Evolutionary conservation across 2,113 vertebrate genomes (phyloP).

Genomic region (Geothlypis trichas): DNA sequence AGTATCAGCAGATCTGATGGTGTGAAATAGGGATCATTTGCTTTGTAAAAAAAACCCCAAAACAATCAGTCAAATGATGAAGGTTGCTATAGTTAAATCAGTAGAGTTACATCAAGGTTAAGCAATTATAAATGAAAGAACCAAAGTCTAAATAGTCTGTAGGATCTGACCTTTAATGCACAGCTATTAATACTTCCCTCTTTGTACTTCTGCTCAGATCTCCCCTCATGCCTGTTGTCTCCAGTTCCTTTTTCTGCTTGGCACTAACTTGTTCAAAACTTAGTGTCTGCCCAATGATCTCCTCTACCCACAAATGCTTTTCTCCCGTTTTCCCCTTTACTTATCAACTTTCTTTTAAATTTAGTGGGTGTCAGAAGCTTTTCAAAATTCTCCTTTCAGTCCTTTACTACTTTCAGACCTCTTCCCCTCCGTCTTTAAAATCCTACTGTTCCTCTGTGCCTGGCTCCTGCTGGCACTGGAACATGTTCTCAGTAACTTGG

Average conservation of each 20-base stretch:
- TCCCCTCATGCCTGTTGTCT: background rate
- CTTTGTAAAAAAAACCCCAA: background rate
- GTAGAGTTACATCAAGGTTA: background rate
- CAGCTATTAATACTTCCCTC: background rate
- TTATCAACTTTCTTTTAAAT: background rate
- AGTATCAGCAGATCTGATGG: background rate
- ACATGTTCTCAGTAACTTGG: background rate
- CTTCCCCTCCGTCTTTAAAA: background rate
- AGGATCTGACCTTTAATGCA: background rate
- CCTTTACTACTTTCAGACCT: background rate
- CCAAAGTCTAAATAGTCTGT: background rate
- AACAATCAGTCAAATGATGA: background rate
- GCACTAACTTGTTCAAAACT: background rate
- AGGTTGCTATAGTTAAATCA: background rate
- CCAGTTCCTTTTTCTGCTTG: background rate
- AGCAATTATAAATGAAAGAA: constrained; percentile 13
- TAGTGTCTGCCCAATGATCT: background rate
- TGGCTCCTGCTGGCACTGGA: background rate
- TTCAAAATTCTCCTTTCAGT: background rate
- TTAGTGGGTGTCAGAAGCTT: background rate
- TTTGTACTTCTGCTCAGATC: background rate
- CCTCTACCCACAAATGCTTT: background rate
- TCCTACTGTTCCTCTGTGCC: background rate
- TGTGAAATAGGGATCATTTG: background rate
- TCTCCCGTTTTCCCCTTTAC: background rate